A percentile compares a stretch with the other conserved stretches of the same genome.
Evolutionary conservation across 1,140 invertebrate genomes (phyloP).

Genomic region (Tetraneura akinire): DNA sequence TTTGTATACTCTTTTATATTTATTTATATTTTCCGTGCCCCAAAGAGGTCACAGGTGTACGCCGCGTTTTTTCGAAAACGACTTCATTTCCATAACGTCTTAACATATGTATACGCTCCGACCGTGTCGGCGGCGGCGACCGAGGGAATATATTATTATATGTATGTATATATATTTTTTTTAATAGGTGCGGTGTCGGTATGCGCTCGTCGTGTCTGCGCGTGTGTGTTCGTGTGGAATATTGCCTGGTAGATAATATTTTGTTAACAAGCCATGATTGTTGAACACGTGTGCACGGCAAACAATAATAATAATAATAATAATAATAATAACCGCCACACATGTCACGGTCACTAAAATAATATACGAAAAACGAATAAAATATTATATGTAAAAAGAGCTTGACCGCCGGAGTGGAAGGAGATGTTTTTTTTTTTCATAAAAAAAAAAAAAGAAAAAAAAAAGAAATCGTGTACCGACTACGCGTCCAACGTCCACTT

Average conservation of each 20-base stretch:
- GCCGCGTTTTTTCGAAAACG: conserved; percentile 37
- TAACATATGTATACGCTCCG: conserved; percentile 3
- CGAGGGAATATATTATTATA: conserved; percentile 9
- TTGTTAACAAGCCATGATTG: conserved; percentile 51
- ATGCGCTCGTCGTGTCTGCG: not conserved
- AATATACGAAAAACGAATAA: not conserved
- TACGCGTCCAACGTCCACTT: too few species aligned
- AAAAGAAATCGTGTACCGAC: not conserved
- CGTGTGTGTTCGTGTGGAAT: conserved; percentile 15
- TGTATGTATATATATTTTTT: conserved; percentile 21
- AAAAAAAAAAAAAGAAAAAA: not conserved
- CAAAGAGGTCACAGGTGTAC: conserved; percentile 46
- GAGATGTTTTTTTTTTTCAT: too few species aligned
- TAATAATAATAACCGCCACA: conserved; percentile 43
- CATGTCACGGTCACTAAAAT: conserved; percentile 27
- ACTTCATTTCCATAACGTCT: conserved; percentile 52
- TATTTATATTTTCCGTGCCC: too few species aligned
- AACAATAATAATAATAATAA: conserved; percentile 35
- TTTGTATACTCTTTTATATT: too few species aligned
- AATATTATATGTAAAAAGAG: too few species aligned
- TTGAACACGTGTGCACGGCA: conserved; percentile 48
- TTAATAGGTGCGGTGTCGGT: conserved; percentile 47
- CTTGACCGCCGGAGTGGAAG: not conserved
- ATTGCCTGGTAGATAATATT: conserved; percentile 50
- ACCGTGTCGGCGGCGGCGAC: conserved; percentile 2